These are phyloP conservation scores for Agapostemon virescens DNA, from an alignment of 2,888 invertebrate genomes.

Conservation along the genomic window DNA sequence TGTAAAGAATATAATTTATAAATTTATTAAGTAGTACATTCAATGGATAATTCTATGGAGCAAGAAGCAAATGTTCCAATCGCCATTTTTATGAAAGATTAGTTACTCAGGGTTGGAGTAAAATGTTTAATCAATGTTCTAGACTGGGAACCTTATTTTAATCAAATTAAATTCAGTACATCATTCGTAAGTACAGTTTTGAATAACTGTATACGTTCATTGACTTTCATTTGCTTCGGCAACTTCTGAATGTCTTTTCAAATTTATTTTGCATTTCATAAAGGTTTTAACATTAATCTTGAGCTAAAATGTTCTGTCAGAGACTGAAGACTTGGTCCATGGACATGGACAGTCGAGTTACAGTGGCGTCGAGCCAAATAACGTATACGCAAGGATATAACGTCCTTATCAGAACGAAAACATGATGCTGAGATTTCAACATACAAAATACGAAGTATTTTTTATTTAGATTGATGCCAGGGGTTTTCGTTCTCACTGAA, in stretches of 20 bases:
- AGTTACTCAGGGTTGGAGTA: not conserved
- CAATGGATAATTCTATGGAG: too few species aligned
- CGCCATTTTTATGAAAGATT: not conserved
- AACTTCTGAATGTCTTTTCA: not conserved
- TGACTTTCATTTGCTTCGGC: not conserved
- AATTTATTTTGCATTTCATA: not conserved
- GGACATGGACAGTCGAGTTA: not conserved
- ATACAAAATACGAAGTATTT: not conserved
- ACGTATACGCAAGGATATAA: not conserved
- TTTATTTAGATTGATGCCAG: not conserved
- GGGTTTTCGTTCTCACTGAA: not conserved
- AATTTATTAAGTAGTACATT: too few species aligned
- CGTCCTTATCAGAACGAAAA: not conserved
- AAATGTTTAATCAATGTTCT: not conserved
- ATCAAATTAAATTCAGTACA: not conserved
- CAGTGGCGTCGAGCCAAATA: not conserved
- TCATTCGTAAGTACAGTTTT: not conserved
- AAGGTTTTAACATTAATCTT: not conserved
- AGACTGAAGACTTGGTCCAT: not conserved
- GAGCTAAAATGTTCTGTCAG: not conserved
- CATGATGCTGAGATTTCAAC: not conserved
- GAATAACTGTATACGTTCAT: not conserved
- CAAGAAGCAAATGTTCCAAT: not conserved
- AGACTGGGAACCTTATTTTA: not conserved
- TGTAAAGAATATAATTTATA: too few species aligned